A percentile compares a stretch with the other conserved stretches of the same genome.
These are phyloP conservation scores for Arrhamphus sclerolepis DNA, from an alignment of 2,797 vertebrate species.

Conservation along the genomic window DNA sequence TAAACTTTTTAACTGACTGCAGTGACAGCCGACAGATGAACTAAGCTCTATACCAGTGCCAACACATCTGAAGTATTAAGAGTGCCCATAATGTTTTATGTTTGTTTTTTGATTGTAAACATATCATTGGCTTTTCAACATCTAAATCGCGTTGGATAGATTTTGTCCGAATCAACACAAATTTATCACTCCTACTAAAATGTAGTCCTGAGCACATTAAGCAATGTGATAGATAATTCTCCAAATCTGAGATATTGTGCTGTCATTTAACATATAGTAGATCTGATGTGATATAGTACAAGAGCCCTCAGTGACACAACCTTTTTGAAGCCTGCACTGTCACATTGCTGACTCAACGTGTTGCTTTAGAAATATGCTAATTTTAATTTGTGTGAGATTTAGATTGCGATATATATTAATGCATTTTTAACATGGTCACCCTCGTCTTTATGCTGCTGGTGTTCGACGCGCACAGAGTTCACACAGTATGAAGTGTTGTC, in stretches of 20 bases:
- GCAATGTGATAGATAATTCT: neutral
- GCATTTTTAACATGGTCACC: conserved; percentile 7
- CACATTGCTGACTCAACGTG: conserved; percentile 1
- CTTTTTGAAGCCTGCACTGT: conserved; percentile 17
- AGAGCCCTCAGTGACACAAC: neutral
- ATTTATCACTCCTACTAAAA: conserved; percentile 4
- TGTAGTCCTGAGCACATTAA: neutral
- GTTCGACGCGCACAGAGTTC: conserved; percentile 1
- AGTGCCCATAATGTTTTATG: conserved; percentile 25
- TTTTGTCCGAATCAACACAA: conserved; percentile 7
- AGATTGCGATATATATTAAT: neutral
- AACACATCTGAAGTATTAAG: conserved; percentile 17
- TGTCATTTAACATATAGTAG: neutral
- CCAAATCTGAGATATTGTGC: neutral
- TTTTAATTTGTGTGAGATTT: conserved; percentile 14
- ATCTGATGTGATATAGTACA: conserved; percentile 10
- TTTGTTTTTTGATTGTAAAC: conserved; percentile 30
- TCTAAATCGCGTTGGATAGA: neutral
- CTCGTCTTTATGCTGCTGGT: neutral
- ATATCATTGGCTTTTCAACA: conserved; percentile 15
- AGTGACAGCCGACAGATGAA: conserved; percentile 7
- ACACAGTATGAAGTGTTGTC: conserved; percentile 26
- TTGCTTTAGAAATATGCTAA: conserved; percentile 10
- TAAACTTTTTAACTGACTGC: neutral
- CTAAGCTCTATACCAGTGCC: conserved; percentile 40